Conservation (phyloP, 2,113 vertebrate genomes). For the Hemicordylus capensis region DNA sequence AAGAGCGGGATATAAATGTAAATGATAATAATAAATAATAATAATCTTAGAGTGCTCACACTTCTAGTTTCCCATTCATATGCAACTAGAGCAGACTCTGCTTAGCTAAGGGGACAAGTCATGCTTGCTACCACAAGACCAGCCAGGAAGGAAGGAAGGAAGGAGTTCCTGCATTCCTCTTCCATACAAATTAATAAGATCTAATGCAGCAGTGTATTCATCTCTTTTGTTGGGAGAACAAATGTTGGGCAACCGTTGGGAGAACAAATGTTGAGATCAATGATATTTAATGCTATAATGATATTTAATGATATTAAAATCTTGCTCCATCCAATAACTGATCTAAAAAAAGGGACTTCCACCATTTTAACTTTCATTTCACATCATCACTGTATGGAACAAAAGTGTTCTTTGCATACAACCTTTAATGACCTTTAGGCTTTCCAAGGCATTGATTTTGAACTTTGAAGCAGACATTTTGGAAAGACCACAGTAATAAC, state of each 20-base stretch:
- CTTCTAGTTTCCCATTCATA: too few species aligned
- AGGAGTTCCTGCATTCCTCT: constrained; percentile 51
- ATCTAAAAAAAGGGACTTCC: neutral
- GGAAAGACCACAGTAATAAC: neutral
- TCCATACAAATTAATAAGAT: constrained; percentile 63
- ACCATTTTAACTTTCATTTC: neutral
- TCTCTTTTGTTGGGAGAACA: neutral
- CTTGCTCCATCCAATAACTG: neutral
- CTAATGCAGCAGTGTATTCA: constrained; percentile 49
- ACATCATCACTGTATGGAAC: neutral
- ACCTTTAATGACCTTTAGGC: constrained; percentile 1
- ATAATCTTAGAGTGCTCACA: too few species aligned
- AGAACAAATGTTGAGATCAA: neutral
- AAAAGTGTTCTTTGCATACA: neutral
- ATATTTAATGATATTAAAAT: fast-evolving
- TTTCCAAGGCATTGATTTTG: neutral
- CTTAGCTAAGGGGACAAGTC: too few species aligned
- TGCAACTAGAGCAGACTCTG: too few species aligned
- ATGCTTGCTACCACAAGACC: too few species aligned
- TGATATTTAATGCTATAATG: neutral
- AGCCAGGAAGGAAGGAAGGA: constrained; percentile 16
- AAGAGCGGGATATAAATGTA: too few species aligned
- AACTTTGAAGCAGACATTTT: neutral
- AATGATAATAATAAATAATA: too few species aligned
- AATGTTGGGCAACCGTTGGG: neutral